Base-by-base conservation (phyloP, 2,888 invertebrate genomes). In the Actias luna region DNA sequence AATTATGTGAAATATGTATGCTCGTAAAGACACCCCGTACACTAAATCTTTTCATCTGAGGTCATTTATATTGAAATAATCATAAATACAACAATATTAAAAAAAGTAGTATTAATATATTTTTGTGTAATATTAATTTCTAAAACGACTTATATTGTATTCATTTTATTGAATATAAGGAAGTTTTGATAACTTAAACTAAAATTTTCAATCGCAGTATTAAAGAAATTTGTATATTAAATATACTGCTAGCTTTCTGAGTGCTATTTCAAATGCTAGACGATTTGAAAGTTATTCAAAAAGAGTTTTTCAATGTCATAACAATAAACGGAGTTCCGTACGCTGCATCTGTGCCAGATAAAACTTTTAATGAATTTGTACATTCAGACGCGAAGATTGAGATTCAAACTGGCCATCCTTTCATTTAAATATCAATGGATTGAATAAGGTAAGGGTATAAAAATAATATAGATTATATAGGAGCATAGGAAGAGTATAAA, bases 1-100 rank as follows among this genome's bases (percentile, higher is more conserved):
- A 77, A 77, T 73, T 70, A 72, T 68, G 73, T 68, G 66, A 50
- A 50, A 66, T 65, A 67, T 68, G 22, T 12, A 10, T 12, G 25
- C 50, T 50, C 25, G 3, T 25, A 25, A 25, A 22, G 14, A 50
- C 8, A 50, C 7, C 25, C 12, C 25, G 25, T 27, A 10, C 14
- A 8, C 39, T 33, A 33, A 7, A 33, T 33, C 8, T 7, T 33
- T 33, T 7, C 8, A 33, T 7, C 8, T 33, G 8, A 33, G 8
- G 5, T 8, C 5, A 33, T 7, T 33, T 7, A 33, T 5, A 7
- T 33, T 33, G 5, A 33, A 33, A 33, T 33, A 7, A 33, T 33
- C 5, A 8, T 33, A 33, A 33, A 33, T 33, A 7, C 5, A 33
- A 33, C n/a, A n/a, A n/a, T n/a, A n/a, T n/a, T n/a, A n/a, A n/a